A percentile compares a stretch with the other conserved stretches of the same genome.
phyloP scores from a whole-genome alignment of 2,797 vertebrate species.

The Emys orbicularis region DNA sequence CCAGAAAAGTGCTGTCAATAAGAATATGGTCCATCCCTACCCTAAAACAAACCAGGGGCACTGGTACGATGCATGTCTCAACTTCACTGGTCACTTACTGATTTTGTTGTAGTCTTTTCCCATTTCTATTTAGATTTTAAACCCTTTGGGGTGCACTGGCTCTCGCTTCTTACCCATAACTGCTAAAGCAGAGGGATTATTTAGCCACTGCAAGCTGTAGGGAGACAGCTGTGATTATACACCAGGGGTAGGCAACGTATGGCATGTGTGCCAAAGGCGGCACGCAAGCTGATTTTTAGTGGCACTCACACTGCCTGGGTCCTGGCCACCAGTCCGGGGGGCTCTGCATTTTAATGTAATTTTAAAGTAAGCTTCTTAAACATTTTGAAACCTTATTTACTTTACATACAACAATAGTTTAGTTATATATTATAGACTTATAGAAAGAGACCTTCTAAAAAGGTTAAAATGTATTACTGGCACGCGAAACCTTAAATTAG shows the following conservation, averaged over 20 bases:
- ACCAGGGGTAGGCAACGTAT: not conserved
- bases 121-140: not conserved
- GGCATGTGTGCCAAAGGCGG: too few relatives aligned
- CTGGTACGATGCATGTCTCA: not conserved
- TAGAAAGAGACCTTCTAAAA: too few relatives aligned
- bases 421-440: too few relatives aligned
- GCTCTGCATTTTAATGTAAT: too few relatives aligned
- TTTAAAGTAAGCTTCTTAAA: too few relatives aligned
- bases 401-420: too few relatives aligned
- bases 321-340: too few relatives aligned
- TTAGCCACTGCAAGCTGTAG: not conserved
- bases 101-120: not conserved
- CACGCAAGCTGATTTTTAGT: too few relatives aligned
- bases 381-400: too few relatives aligned
- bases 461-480: too few relatives aligned
- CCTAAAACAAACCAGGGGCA: not conserved
- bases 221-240: not conserved
- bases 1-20: not conserved
- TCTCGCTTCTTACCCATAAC: not conserved
- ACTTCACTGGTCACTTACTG: not conserved
- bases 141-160: not conserved
- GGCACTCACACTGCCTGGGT: too few relatives aligned
- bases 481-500: too few relatives aligned
- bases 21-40: not conserved
- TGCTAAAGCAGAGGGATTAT: slow-evolving; percentile 7